Evolutionary conservation across 1,140 invertebrate species (phyloP), one percentile per base, ranked within the genome.

Genomic region (Catajapyx aquilonaris): DNA sequence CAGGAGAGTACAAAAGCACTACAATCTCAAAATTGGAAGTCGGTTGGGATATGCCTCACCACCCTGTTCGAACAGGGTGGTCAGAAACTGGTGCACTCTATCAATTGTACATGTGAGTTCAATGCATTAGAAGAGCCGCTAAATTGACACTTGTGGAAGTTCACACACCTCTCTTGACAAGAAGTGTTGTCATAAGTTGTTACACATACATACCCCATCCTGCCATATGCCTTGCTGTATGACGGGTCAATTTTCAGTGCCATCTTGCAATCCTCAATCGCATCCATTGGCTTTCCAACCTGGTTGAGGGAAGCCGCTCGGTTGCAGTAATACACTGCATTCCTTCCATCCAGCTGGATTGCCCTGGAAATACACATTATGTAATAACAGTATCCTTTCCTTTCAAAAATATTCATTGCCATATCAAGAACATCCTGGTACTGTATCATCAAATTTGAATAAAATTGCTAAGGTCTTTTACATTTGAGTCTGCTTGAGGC

Each of bases 251-350:
- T 72, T 25, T 72, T 64, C 28, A 96, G 60, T 5, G 93, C 88
- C 34, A 71, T 72, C 45, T 80, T 72, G 54, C 86, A 94, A 55
- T 97, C 93, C 42, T 76, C 70, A 34, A 96, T 76, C 7, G 88
- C 84, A 39, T 67, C 59, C 30, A 72, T 58, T 53, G 85, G 73
- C 49, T 85, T 74, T 23, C 75, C 72, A 38, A 93, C 60, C 55
- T 86, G 85, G 48, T 75, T 88, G 50, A 84, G 72, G 7, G 85
- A 85, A 5, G 88, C 88, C 32, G 88, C 88, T 45, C 90, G 69
- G 55, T 94, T 95, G 52, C 87, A 88, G 57, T 83, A 94, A 56
- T 80, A 94, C n/a, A 94, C 79, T 3, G 86, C 73, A 64, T 94
- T 94, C 38, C 67, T 70, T 9, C 69, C 67, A 54, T 93, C 83